Percentiles rank a stretch among this genome's conserved stretches.
Conservation (phyloP, 1,140 invertebrate species). For the Calliopsis andreniformis region DNA sequence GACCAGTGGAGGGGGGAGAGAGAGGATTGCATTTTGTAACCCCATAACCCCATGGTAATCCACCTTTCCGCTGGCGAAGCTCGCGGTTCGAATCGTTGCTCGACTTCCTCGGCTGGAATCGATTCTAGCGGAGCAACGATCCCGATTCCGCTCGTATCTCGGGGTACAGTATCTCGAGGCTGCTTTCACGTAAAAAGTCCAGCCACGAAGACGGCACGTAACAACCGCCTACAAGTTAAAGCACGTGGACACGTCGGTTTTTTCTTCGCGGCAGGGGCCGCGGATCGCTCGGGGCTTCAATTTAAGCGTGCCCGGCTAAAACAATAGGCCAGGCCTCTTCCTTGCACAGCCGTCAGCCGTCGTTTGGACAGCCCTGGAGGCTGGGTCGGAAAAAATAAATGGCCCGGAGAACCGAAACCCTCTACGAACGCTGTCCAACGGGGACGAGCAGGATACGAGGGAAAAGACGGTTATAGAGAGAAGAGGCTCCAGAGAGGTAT, state of each 20-base stretch:
- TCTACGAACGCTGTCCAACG: slow-evolving; percentile 29
- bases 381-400: slow-evolving; percentile 72
- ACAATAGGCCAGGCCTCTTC: slow-evolving; percentile 66
- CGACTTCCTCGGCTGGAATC: slow-evolving; percentile 7
- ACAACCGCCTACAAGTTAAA: slow-evolving; percentile 65
- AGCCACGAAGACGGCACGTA: slow-evolving; percentile 41
- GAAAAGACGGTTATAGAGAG: slow-evolving; percentile 63
- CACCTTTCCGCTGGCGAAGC: no score
- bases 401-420: slow-evolving; percentile 70
- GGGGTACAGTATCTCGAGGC: slow-evolving; percentile 6
- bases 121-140: neutral
- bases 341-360: slow-evolving; percentile 65
- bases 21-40: slow-evolving; percentile 51
- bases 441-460: slow-evolving; percentile 54
- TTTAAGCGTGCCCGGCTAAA: slow-evolving; percentile 71
- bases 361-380: slow-evolving; percentile 72
- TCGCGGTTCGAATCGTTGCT: no score
- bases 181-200: slow-evolving; percentile 20
- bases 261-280: slow-evolving; percentile 33
- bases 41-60: slow-evolving; percentile 34
- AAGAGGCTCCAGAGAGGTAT: slow-evolving; percentile 33
- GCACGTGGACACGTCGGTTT: slow-evolving; percentile 62
- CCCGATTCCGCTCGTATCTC: neutral
- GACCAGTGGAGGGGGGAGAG: neutral
- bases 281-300: slow-evolving; percentile 67